Conservation (phyloP, 2,888 invertebrate species). For the Ypsolopha scabrella region DNA sequence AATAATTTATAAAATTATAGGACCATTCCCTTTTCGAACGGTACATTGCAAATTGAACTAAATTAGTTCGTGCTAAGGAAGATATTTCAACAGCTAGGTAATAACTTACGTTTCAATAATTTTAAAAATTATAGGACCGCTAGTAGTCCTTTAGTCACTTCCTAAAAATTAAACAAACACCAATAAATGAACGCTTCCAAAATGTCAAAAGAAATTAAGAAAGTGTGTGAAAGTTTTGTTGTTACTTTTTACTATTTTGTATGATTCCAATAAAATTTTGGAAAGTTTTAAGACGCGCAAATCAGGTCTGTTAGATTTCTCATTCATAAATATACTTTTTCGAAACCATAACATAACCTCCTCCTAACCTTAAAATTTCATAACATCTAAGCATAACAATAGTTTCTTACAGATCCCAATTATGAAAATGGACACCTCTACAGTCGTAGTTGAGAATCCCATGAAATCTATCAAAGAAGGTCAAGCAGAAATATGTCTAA, state of each 20-base stretch:
- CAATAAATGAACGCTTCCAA: too few relatives aligned
- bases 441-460: conserved; percentile 10
- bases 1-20: too few relatives aligned
- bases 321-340: not conserved
- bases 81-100: too few relatives aligned
- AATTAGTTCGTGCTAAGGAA: too few relatives aligned
- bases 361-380: not conserved
- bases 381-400: not conserved
- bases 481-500: conserved; percentile 79
- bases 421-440: conserved; percentile 36
- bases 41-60: too few relatives aligned
- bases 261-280: not conserved
- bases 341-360: not conserved
- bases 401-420: conserved; percentile 15
- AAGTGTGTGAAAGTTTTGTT: not conserved
- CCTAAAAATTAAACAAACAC: too few relatives aligned
- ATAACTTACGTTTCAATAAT: too few relatives aligned
- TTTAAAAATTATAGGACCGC: too few relatives aligned
- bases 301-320: not conserved
- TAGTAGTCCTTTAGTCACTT: too few relatives aligned
- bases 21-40: too few relatives aligned
- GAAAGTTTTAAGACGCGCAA: not conserved
- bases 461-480: conserved; percentile 77
- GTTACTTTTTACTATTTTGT: not conserved
- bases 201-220: not conserved